Evolutionary conservation across 92 coral and sea anemone genomes (phyloP).

Genomic region (Actinostola sp.): DNA sequence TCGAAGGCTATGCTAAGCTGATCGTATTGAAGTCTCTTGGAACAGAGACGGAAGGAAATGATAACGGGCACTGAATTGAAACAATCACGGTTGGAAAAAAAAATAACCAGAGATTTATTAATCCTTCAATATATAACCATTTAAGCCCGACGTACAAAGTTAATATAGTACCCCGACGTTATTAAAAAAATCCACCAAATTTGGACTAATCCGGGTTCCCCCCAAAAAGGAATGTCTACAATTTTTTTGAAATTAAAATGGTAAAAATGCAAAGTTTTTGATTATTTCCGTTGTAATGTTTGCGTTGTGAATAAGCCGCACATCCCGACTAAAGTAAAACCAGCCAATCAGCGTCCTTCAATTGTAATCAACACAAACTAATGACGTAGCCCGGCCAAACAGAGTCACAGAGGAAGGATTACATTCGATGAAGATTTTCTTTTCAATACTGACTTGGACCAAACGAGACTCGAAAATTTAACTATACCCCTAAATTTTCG

Average conservation of each 20-base stretch:
- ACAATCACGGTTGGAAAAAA: no score
- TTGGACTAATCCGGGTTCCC: background rate
- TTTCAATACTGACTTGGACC: constrained; percentile 17
- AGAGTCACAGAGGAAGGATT: constrained; percentile 22
- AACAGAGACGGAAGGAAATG: no score
- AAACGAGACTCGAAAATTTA: constrained; percentile 5
- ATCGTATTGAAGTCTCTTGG: no score
- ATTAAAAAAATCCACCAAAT: background rate
- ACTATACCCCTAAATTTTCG: no score
- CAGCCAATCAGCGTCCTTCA: constrained; percentile 5
- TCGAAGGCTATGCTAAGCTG: no score
- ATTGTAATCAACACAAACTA: constrained; percentile 25
- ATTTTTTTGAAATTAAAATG: constrained; percentile 1
- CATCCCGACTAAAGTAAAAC: constrained; percentile 18
- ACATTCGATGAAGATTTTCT: constrained; percentile 13
- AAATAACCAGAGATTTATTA: no score
- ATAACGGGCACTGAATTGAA: no score
- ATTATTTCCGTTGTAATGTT: constrained; percentile 26
- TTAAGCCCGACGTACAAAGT: background rate
- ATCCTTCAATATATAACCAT: background rate
- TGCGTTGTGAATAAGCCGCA: constrained; percentile 20
- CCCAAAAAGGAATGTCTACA: background rate
- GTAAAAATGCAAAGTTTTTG: constrained; percentile 16
- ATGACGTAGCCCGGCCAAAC: constrained; percentile 17
- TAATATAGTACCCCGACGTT: background rate